Percentiles rank a stretch among this genome's conserved stretches.
phyloP scores from a whole-genome alignment of 2,888 invertebrate species.

The Carcina quercana region DNA sequence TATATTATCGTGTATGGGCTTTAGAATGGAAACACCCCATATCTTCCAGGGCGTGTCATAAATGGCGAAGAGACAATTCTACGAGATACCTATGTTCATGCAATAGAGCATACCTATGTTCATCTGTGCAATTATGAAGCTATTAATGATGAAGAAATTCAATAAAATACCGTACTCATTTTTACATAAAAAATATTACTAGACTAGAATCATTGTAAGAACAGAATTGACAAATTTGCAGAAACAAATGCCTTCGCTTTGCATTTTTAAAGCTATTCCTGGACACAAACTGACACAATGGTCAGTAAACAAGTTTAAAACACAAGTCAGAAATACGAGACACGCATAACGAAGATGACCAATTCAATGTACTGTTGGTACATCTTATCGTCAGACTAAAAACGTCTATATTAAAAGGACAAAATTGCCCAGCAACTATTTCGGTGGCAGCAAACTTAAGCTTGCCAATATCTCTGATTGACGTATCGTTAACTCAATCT shows the following conservation, averaged over 20 bases:
- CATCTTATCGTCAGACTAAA: neutral
- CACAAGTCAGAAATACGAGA: constrained; percentile 51
- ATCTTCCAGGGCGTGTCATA: too few species aligned
- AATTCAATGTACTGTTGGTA: neutral
- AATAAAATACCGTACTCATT: neutral
- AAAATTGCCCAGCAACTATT: constrained; percentile 1
- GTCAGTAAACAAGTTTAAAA: constrained; percentile 62
- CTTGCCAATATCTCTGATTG: constrained; percentile 33
- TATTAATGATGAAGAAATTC: too few species aligned
- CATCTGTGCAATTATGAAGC: too few species aligned
- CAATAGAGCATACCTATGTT: too few species aligned
- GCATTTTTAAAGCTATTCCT: constrained; percentile 39
- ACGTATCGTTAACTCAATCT: constrained; percentile 43
- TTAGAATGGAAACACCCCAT: too few species aligned
- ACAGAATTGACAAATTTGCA: neutral
- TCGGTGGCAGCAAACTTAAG: constrained; percentile 13
- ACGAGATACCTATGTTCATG: too few species aligned
- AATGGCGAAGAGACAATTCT: too few species aligned
- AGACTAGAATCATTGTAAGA: neutral
- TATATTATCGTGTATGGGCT: too few species aligned
- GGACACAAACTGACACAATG: constrained; percentile 42
- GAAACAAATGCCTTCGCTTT: too few species aligned
- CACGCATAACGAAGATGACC: constrained; percentile 36
- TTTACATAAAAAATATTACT: neutral
- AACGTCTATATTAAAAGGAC: constrained; percentile 11